Conservation (phyloP, 2,888 invertebrate species). For the Aleiodes alternator region DNA sequence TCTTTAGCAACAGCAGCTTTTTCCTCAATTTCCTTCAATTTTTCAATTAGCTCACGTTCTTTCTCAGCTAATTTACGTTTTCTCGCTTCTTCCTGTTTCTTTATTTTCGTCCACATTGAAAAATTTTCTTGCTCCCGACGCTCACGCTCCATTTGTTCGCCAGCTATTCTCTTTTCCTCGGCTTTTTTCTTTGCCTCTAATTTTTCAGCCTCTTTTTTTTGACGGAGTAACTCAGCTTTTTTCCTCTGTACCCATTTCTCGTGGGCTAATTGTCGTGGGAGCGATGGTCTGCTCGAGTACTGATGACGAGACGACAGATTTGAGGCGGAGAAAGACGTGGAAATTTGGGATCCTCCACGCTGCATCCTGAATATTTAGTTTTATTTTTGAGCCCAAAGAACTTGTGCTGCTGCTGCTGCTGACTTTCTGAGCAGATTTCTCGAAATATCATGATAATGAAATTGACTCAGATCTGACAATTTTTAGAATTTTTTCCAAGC, state of each 20-base stretch:
- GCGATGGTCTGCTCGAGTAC: slow-evolving; percentile 51
- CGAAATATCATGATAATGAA: no score
- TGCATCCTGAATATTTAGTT: slow-evolving; percentile 54
- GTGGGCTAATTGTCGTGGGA: slow-evolving; percentile 71
- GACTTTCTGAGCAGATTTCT: no score
- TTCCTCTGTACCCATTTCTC: slow-evolving; percentile 79
- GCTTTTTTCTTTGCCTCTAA: slow-evolving; percentile 55
- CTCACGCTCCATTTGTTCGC: slow-evolving; percentile 70
- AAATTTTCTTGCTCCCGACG: slow-evolving; percentile 74
- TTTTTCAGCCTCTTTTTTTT: slow-evolving; percentile 67
- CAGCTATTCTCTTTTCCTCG: slow-evolving; percentile 59
- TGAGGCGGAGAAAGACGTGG: slow-evolving; percentile 59
- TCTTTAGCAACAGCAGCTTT: slow-evolving; percentile 65
- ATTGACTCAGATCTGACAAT: no score
- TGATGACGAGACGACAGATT: slow-evolving; percentile 51
- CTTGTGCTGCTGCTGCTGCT: no score
- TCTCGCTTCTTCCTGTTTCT: slow-evolving; percentile 73
- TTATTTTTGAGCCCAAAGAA: background rate
- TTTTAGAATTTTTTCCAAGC: no score
- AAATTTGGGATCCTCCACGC: slow-evolving; percentile 59
- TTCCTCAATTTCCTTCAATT: slow-evolving; percentile 68
- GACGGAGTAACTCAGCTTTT: slow-evolving; percentile 65
- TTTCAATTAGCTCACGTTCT: slow-evolving; percentile 75
- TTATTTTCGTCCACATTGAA: slow-evolving; percentile 72
- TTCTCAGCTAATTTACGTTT: slow-evolving; percentile 75